Evolutionary conservation across 2,113 vertebrate species (phyloP), one percentile per base, ranked within the genome.

Genomic region (Tragelaphus scriptus): DNA sequence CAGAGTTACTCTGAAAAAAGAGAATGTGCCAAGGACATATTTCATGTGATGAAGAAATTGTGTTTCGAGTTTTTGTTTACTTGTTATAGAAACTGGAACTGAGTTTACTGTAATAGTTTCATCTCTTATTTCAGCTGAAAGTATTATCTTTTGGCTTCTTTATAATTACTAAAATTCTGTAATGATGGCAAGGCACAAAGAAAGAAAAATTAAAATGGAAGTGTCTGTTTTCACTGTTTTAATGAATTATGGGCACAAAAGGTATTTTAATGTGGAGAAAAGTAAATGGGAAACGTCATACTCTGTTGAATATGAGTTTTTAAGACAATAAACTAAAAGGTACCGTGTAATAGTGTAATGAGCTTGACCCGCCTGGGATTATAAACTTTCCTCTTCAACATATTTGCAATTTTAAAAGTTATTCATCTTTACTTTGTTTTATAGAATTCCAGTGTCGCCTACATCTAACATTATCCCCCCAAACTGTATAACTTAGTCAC

Each of bases 371-470:
- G n/a, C 49, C 32, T 44, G 51, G 49, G 44, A 77, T 55, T 88
- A 17, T 86, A 61, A 55, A 77, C 26, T 84, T 85, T 58, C 23
- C 61, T 92, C 32, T 81, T 86, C 51, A 97, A 92, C 26, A 40
- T 90, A 36, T 58, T 75, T 92, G 19, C 1, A 13, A 7, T 89
- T 96, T 96, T 88, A 86, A 92, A 58, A 86, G n/a, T 61, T 65
- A 30, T 56, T 95, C 82, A n/a, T 90, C 97, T 97, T 85, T 68
- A 85, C 87, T 95, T 95, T 51, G 75, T 88, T 90, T 95, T 87
- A 28, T 68, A 85, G 89, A 95, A 71, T 32, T 63, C 51, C 19
- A 36, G 1, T 65, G 82, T 95, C 30, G 81, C 92, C 68, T 80
- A 17, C 28, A 17, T 82, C 40, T 63, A 44, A 40, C 10, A 26